Percentiles rank a stretch among this genome's conserved stretches.
Conservation (phyloP, 2,888 invertebrate species). For the Holacanthella duospinosa region DNA sequence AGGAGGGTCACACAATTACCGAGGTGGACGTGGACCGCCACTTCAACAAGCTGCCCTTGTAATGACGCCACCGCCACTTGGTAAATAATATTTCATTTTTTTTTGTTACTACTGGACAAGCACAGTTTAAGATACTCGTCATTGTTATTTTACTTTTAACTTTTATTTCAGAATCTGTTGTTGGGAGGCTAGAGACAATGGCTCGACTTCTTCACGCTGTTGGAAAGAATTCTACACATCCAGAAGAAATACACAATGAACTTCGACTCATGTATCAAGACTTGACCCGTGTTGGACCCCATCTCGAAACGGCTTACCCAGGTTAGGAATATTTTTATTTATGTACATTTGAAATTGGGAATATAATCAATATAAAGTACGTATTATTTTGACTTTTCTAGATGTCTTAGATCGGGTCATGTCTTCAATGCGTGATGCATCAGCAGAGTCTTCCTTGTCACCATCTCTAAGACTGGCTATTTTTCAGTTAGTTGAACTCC, state of each 20-base stretch:
- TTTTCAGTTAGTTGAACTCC: slow-evolving; percentile 81
- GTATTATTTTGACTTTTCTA: slow-evolving; percentile 2
- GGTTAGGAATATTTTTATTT: slow-evolving; percentile 14
- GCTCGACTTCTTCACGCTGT: slow-evolving; percentile 32
- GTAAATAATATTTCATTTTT: slow-evolving; percentile 5
- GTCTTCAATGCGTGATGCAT: slow-evolving; percentile 35
- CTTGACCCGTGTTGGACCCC: slow-evolving; percentile 30
- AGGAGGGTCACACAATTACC: not conserved
- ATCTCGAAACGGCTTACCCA: slow-evolving; percentile 32
- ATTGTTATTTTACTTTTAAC: not conserved
- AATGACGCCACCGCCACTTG: slow-evolving; percentile 20
- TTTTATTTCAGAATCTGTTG: slow-evolving; percentile 30
- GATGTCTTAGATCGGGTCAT: slow-evolving; percentile 32
- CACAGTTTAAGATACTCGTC: not conserved
- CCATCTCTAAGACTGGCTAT: slow-evolving; percentile 41
- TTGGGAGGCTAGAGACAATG: slow-evolving; percentile 33
- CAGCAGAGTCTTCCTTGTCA: slow-evolving; percentile 32
- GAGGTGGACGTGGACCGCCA: not conserved
- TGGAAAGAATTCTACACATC: slow-evolving; percentile 31
- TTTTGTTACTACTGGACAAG: not conserved
- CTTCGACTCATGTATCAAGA: slow-evolving; percentile 34
- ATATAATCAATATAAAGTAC: not conserved
- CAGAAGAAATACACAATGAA: slow-evolving; percentile 29
- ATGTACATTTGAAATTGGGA: not conserved
- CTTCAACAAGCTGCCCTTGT: not conserved